These are phyloP conservation scores for Datnioides undecimradiatus DNA, from an alignment of 2,113 vertebrate species.

Conservation along the genomic window DNA sequence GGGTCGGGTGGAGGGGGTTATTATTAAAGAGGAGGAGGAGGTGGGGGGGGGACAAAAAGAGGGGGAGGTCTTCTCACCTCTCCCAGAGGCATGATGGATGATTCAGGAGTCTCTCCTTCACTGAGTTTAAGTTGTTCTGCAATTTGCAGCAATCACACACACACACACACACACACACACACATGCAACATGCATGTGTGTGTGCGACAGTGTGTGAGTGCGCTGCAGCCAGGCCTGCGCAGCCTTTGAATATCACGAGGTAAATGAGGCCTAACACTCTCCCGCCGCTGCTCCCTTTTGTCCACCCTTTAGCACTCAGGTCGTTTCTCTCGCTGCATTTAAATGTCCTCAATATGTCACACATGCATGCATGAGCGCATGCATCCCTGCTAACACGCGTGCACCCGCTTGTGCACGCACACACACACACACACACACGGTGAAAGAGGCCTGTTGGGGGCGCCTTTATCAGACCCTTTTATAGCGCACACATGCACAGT, in stretches of 20 bases:
- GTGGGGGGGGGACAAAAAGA: constrained; percentile 52
- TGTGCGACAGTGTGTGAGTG: not conserved
- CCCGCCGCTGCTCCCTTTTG: constrained; percentile 55
- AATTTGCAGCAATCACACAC: constrained; percentile 5
- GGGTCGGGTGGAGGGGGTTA: not conserved
- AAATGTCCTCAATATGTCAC: constrained; percentile 80
- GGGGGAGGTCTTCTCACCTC: constrained; percentile 46
- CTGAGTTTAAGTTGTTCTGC: constrained; percentile 44
- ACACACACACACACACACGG: constrained; percentile 3
- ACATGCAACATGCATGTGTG: not conserved
- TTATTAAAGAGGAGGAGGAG: constrained; percentile 55
- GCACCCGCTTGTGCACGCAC: not conserved
- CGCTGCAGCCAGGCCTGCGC: not conserved
- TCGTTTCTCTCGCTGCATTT: constrained; percentile 65
- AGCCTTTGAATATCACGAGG: constrained; percentile 66
- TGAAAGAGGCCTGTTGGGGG: constrained; percentile 23
- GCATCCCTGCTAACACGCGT: constrained; percentile 11
- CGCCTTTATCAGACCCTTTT: constrained; percentile 34
- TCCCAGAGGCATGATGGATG: constrained; percentile 60
- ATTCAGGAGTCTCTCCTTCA: constrained; percentile 36
- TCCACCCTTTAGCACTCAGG: constrained; percentile 64
- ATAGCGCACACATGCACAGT: constrained; percentile 23
- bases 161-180: not conserved
- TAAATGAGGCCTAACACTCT: constrained; percentile 73
- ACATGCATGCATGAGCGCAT: constrained; percentile 48